A percentile compares a stretch with the other conserved stretches of the same genome.
phyloP scores from a whole-genome alignment of 2,797 vertebrate genomes.

The Falco peregrinus region DNA sequence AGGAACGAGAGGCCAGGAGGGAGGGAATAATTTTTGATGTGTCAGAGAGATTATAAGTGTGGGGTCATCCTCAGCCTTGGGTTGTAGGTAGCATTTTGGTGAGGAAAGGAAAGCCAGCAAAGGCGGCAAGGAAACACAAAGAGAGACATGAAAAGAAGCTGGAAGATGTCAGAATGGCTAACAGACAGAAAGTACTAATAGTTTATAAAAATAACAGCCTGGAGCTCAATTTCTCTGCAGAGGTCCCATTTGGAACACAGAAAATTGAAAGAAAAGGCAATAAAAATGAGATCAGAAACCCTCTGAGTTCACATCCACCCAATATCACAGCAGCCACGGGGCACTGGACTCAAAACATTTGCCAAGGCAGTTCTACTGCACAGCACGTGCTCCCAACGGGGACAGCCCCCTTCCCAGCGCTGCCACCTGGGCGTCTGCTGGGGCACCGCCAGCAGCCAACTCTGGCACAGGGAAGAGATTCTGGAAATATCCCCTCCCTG shows the following conservation, averaged over 20 bases:
- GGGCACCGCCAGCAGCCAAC: not conserved
- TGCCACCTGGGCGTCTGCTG: not conserved
- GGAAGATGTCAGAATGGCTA: slow-evolving; percentile 4
- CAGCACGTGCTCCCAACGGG: rapidly evolving
- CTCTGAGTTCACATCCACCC: not conserved
- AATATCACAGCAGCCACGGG: not conserved
- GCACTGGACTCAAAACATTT: rapidly evolving
- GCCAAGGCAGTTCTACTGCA: not conserved
- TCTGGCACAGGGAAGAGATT: not conserved
- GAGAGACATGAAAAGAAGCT: not conserved
- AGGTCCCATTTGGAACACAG: not conserved
- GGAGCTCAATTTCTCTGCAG: not conserved
- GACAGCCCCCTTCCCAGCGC: not conserved
- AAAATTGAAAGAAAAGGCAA: not conserved
- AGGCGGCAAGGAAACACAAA: not conserved
- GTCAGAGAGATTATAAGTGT: not conserved
- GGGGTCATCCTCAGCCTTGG: not conserved
- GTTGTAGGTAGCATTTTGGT: not conserved
- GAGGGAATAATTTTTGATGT: not conserved
- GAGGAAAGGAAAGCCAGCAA: not conserved
- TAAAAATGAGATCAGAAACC: not conserved
- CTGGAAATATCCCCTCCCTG: not conserved
- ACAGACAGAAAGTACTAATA: not conserved
- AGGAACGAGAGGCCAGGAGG: not conserved
- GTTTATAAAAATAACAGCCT: slow-evolving; percentile 38